A percentile compares a stretch with the other conserved stretches of the same genome.
Conservation (phyloP, 2,113 vertebrate species). For the Platysternon megacephalum region DNA sequence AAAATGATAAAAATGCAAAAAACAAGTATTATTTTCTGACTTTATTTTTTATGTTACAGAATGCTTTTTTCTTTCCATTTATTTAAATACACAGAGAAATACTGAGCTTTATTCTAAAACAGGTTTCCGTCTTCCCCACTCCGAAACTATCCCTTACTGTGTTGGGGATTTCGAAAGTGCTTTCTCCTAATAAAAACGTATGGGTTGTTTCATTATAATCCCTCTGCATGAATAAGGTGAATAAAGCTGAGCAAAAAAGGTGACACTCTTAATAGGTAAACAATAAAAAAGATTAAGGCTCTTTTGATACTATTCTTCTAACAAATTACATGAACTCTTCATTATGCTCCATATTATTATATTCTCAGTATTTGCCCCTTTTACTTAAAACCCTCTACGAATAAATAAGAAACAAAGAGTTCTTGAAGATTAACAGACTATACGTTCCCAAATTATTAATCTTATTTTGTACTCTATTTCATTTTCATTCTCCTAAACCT, state of each 20-base stretch:
- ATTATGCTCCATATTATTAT: conserved; percentile 26
- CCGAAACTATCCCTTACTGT: background rate
- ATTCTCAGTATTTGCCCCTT: conserved; percentile 18
- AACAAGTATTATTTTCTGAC: background rate
- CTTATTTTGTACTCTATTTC: conserved; percentile 14
- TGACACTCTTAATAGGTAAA: background rate
- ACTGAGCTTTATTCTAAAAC: background rate
- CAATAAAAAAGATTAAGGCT: background rate
- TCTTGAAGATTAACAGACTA: conserved; percentile 23
- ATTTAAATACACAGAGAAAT: background rate
- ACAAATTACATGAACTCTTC: conserved; percentile 6
- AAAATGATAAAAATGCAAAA: background rate
- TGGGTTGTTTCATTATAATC: background rate
- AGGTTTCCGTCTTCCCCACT: background rate
- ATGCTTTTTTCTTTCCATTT: background rate
- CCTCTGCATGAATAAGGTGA: background rate
- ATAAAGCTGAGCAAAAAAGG: background rate
- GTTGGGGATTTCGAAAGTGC: background rate
- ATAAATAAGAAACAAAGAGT: conserved; percentile 44
- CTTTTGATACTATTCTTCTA: background rate
- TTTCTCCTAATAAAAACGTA: background rate
- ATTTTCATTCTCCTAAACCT: conserved; percentile 25
- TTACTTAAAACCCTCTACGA: conserved; percentile 28
- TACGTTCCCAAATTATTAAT: conserved; percentile 29
- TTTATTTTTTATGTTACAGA: background rate